phyloP scores from a whole-genome alignment of 2,797 vertebrate genomes.

The Helicolenus hilgendorfi region DNA sequence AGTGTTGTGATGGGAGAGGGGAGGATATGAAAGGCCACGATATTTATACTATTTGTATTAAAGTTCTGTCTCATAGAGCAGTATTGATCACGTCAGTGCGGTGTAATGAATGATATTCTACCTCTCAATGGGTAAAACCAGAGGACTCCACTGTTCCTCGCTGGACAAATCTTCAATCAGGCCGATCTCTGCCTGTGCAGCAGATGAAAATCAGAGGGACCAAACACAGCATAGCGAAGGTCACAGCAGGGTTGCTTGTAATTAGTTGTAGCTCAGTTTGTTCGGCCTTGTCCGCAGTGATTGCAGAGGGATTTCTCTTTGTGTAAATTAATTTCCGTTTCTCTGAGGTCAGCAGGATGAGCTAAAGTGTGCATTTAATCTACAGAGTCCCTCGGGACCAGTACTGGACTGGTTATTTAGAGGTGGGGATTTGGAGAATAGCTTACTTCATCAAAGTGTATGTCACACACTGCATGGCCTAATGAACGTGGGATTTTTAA shows the following conservation, averaged over 20 bases:
- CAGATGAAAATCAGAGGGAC: constrained; percentile 18
- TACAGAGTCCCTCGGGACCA: background rate
- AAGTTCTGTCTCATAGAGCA: constrained; percentile 25
- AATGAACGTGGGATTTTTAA: background rate
- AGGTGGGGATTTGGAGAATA: background rate
- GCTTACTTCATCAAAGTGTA: background rate
- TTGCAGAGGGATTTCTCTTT: constrained; percentile 35
- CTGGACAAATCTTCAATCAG: background rate
- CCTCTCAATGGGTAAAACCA: background rate
- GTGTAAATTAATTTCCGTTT: constrained; percentile 32
- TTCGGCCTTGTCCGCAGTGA: constrained; percentile 22
- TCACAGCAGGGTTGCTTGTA: constrained; percentile 12
- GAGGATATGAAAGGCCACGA: constrained; percentile 64
- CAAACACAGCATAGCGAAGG: background rate
- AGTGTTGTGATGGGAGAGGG: constrained; percentile 26
- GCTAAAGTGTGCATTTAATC: background rate
- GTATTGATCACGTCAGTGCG: constrained; percentile 50
- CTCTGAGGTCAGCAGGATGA: background rate
- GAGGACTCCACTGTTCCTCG: background rate
- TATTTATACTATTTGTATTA: constrained; percentile 52
- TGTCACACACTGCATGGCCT: background rate
- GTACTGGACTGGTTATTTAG: background rate
- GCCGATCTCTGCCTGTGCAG: background rate
- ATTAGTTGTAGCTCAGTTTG: constrained; percentile 33
- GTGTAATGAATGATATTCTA: constrained; percentile 12